Base-by-base conservation (phyloP, 2,888 invertebrate species). In the Acronicta alni region DNA sequence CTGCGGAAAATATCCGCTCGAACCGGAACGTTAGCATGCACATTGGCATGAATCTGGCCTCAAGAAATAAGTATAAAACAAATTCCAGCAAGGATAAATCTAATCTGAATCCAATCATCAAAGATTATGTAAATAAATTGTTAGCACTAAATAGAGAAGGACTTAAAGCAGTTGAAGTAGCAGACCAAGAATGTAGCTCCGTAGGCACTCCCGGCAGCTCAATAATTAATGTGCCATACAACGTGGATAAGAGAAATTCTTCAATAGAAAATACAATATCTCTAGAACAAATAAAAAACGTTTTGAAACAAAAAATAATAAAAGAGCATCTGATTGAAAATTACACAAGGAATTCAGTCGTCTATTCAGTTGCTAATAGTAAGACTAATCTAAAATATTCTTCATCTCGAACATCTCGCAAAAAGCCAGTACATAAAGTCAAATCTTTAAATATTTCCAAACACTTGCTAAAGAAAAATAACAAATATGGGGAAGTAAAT, bases 171-270 rank as follows among this genome's bases (percentile, higher is more conserved):
- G 79, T 94, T 46, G 87, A 93, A 80, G 84, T 94, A 38, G 84
- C 89, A 17, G 89, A 89, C 65, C 91, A 92, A 80, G 91, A 93
- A 53, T 93, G 94, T 62, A 94, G 94, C 73, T 84, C 89, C 2
- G 87, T 93, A 4, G 79, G 87, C n/a, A 94, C 94, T 14, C 94
- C 94, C 16, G 86, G 89, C 5, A 94, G 93, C 72, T 94, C 94
- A 0, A 85, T 94, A 51, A 85, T 94, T 32, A 89, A 94, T 65
- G 82, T 88, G 1, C 82, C 89, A 12, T 82, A 79, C 35, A 94
- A 94, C 76, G 63, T 84, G 14, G 73, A 81, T 42, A 75, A 71
- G 26, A 74, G 70, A 30, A 84, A 82, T 64, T 30, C 74, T n/a
- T 58, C 57, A 5, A 10, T 80, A 26, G 74, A 81, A 23, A 84